Conservation (phyloP, 30 jellyfish, hydroid and myxozoan genomes). For the Pseudorhiza aurosa region DNA sequence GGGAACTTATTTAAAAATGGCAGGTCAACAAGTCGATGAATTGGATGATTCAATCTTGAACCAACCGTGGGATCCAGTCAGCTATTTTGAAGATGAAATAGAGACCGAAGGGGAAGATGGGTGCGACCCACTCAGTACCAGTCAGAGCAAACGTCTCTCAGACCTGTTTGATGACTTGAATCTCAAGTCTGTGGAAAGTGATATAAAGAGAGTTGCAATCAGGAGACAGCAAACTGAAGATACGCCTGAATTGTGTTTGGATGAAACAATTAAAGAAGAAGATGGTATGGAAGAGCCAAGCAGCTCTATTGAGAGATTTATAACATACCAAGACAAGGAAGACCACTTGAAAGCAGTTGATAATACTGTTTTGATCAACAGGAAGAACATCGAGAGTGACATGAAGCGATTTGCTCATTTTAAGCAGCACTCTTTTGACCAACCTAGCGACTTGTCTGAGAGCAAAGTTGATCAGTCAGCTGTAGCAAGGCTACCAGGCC, state of each 20-base stretch:
- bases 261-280: not conserved
- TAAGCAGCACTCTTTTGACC: conserved; percentile 59
- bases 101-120: conserved; percentile 18
- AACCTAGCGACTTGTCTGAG: conserved; percentile 7
- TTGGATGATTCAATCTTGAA: conserved; percentile 64
- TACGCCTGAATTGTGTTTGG: conserved; percentile 1
- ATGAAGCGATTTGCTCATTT: conserved; percentile 56
- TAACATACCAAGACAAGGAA: conserved; percentile 58
- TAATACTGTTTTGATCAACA: conserved; percentile 53
- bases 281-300: conserved; percentile 38
- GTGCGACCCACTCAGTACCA: not conserved
- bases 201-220: conserved; percentile 31
- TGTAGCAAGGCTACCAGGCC: not conserved
- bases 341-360: conserved; percentile 75
- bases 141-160: conserved; percentile 21
- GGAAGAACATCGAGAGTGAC: conserved; percentile 59
- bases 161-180: conserved; percentile 62
- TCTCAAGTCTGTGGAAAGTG: conserved; percentile 53
- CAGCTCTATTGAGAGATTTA: conserved; percentile 36
- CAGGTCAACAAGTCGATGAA: conserved; percentile 25
- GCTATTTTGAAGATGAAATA: conserved; percentile 89
- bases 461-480: not conserved
- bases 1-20: conserved; percentile 25
- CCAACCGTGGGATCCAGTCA: conserved; percentile 98
- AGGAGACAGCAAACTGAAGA: conserved; percentile 32